Evolutionary conservation across 2,113 vertebrate genomes (phyloP), one percentile per base, ranked within the genome.

Genomic region (Myocastor coypus): DNA sequence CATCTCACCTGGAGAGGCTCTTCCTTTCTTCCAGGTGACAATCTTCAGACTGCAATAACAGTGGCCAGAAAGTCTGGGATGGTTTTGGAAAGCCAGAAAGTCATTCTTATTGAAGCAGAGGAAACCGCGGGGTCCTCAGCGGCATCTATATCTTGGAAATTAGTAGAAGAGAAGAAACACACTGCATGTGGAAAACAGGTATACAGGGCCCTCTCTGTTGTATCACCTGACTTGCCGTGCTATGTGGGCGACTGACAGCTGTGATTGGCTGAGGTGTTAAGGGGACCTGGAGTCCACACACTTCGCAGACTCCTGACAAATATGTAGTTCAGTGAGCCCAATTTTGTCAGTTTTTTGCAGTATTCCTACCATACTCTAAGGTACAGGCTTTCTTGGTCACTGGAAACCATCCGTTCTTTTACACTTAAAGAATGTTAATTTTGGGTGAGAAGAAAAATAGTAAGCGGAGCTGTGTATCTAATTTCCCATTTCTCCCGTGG

Each of bases 1-100:
- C 64, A 1, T 5, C 28, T 90, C 22, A 42, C 92, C 57, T 92
- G 68, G 12, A 2, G 55, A 19, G 78, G 28, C 9, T 81, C 20
- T 77, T 66, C 80, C 86, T 91, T 83, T 97, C 95, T 95, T 96
- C 30, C 94, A 99, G 99, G 99, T 61, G 99, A 99, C 96, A 99
- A 99, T 94, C 98, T 99, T 95, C 98, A 98, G 97, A 99, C 99
- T n/a, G 99, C 99, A 75, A 26, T 99, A 69, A 98, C 99, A 0
- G 98, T 99, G 85, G 99, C 99, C 90, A 98, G 93, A 92, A 98
- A 98, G 28, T 98, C 98, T 92, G 98, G 98, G 40, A 98, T 99
- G 98, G 98, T 99, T 94, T 92, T 97, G 68, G 95, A 97, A 91
- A 90, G 8, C 2, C 97, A 98, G 87, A 97, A 92, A 96, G 96